Percentiles rank a stretch among this genome's conserved stretches.
These are phyloP conservation scores for Merodon equestris DNA, from an alignment of 2,888 invertebrate genomes.

Conservation along the genomic window DNA sequence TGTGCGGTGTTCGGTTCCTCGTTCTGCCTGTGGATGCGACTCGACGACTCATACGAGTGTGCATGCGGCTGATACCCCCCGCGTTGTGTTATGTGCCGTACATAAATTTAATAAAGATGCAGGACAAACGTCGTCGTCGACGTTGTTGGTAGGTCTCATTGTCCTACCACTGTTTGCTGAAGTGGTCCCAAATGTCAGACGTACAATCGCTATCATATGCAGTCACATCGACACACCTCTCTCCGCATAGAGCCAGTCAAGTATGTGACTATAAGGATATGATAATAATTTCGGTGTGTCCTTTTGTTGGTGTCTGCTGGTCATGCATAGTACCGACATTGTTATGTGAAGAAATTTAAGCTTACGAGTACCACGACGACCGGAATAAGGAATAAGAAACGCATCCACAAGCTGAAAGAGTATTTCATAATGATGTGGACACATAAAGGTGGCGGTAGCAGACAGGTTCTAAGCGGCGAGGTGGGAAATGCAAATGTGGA, in stretches of 20 bases:
- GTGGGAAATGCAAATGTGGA: constrained; percentile 27
- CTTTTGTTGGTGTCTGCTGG: constrained; percentile 61
- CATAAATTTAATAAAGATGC: constrained; percentile 68
- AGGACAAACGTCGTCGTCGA: constrained; percentile 57
- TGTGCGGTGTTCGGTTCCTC: constrained; percentile 11
- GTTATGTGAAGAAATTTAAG: constrained; percentile 65
- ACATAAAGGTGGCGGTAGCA: constrained; percentile 19
- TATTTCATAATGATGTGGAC: constrained; percentile 58
- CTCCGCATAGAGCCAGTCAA: neutral
- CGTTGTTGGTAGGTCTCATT: constrained; percentile 6
- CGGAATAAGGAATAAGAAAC: constrained; percentile 28
- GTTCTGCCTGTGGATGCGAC: constrained; percentile 24
- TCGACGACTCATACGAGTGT: constrained; percentile 54
- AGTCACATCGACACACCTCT: no score
- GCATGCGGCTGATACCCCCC: constrained; percentile 26
- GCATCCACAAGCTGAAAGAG: constrained; percentile 44
- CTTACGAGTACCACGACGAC: constrained; percentile 6
- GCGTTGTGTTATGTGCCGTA: constrained; percentile 20
- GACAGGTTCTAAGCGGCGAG: constrained; percentile 9
- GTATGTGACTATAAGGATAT: constrained; percentile 54
- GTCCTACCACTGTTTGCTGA: constrained; percentile 50
- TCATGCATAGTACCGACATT: constrained; percentile 65
- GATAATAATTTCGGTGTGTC: constrained; percentile 64
- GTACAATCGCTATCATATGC: constrained; percentile 25
- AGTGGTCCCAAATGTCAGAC: no score